These are phyloP conservation scores for Drosophila borealis DNA, from an alignment of 2,888 invertebrate species.

Conservation along the genomic window DNA sequence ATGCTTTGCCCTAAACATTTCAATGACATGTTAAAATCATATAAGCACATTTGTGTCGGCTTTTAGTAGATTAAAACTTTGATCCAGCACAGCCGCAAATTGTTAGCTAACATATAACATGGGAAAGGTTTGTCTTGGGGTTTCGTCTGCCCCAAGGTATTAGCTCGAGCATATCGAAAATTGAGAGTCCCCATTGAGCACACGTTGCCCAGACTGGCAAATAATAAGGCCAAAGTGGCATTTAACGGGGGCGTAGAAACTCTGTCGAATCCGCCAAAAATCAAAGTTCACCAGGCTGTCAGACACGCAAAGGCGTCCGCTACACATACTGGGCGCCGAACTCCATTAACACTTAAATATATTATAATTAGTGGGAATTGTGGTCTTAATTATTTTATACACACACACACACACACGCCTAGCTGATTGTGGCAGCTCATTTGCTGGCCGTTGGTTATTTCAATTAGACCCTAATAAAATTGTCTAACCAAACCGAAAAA, in stretches of 20 bases:
- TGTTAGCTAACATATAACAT: conserved; percentile 33
- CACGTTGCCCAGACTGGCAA: conserved; percentile 3
- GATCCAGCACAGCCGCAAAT: conserved; percentile 47
- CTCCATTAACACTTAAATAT: conserved; percentile 68
- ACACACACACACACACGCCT: conserved; percentile 16
- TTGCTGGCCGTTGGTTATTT: conserved; percentile 66
- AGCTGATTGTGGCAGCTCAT: conserved; percentile 48
- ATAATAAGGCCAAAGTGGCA: conserved; percentile 25
- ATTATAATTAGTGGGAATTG: conserved; percentile 56
- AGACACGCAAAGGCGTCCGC: conserved; percentile 18
- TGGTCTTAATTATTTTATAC: conserved; percentile 48
- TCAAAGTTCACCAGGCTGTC: conserved; percentile 34
- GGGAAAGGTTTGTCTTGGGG: conserved; percentile 1
- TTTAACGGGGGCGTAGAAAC: conserved; percentile 17
- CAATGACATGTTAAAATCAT: conserved; percentile 48
- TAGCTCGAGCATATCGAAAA: conserved; percentile 1
- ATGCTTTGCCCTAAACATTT: conserved; percentile 2
- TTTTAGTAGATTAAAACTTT: conserved; percentile 75
- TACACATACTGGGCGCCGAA: conserved; percentile 12
- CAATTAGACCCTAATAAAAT: conserved; percentile 80
- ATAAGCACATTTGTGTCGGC: conserved; percentile 58
- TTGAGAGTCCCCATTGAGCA: conserved; percentile 15
- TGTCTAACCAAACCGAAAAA: conserved; percentile 59
- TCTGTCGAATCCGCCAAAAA: conserved; percentile 11
- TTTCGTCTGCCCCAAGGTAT: conserved; percentile 4